Evolutionary conservation across 2,888 invertebrate species (phyloP).

Genomic region (Andrena chrysosceles): DNA sequence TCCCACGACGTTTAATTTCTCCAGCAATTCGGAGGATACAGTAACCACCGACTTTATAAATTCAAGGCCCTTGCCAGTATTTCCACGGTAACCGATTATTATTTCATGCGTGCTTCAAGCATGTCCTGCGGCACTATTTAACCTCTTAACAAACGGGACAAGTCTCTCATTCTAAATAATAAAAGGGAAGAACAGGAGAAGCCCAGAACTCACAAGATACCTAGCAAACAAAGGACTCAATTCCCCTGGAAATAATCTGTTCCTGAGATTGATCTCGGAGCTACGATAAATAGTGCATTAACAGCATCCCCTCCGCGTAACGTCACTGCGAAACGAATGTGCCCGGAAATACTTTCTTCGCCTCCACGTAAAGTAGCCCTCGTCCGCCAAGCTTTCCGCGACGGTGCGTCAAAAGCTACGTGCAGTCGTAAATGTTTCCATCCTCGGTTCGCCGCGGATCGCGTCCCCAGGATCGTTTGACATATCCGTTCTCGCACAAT

Average conservation of each 20-base stretch:
- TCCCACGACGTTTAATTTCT: slow-evolving; percentile 1
- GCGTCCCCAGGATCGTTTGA: slow-evolving; percentile 33
- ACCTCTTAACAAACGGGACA: too few species aligned
- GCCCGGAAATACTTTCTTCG: not conserved
- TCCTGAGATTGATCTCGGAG: not conserved
- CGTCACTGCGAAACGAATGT: not conserved
- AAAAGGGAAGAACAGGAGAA: too few species aligned
- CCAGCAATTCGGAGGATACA: not conserved
- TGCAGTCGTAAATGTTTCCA: slow-evolving; percentile 23
- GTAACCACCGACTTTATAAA: not conserved
- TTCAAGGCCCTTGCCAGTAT: too few species aligned
- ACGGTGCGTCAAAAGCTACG: slow-evolving; percentile 6
- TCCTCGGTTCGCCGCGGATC: slow-evolving; percentile 14
- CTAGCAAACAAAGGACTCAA: too few species aligned
- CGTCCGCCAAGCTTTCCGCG: not conserved
- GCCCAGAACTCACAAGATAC: too few species aligned
- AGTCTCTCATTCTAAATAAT: too few species aligned
- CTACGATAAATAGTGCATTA: not conserved
- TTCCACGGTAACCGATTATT: too few species aligned
- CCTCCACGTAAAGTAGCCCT: slow-evolving; percentile 1
- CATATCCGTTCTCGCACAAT: slow-evolving; percentile 49
- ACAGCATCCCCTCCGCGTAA: not conserved
- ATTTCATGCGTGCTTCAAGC: too few species aligned
- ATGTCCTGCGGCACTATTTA: too few species aligned
- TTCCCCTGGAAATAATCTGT: too few species aligned